Conservation (phyloP, 1,140 invertebrate species). For the Drosophila nannoptera region DNA sequence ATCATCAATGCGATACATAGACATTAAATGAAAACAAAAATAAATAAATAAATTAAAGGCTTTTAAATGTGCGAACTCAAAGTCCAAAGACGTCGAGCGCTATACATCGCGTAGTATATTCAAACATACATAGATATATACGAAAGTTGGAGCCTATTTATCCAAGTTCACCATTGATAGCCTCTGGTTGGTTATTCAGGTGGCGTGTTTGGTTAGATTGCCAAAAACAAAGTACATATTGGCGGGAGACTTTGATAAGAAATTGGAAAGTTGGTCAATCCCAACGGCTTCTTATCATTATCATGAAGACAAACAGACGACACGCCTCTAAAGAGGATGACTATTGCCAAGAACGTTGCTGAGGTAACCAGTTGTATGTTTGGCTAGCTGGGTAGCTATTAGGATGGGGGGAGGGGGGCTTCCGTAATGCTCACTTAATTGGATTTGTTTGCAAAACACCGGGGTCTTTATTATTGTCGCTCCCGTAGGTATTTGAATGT, state of each 20-base stretch:
- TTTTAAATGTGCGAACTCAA: conserved; percentile 41
- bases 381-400: conserved; percentile 19
- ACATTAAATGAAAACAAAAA: conserved; percentile 10
- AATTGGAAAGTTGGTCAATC: conserved; percentile 3
- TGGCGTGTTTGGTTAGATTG: conserved; percentile 66
- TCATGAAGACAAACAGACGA: conserved; percentile 26
- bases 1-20: conserved; percentile 30
- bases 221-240: conserved; percentile 26
- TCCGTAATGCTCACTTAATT: conserved; percentile 62
- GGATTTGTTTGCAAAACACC: conserved; percentile 57
- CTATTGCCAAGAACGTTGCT: neutral
- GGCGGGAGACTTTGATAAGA: conserved; percentile 50
- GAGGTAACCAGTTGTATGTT: conserved; percentile 17
- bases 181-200: conserved; percentile 43
- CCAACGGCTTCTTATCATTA: conserved; percentile 29
- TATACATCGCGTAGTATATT: conserved; percentile 36
- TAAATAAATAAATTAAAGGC: neutral
- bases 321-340: conserved; percentile 2
- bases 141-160: conserved; percentile 44
- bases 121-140: conserved; percentile 2
- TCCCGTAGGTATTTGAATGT: neutral
- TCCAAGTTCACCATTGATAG: conserved; percentile 38
- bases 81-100: conserved; percentile 26
- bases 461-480: conserved; percentile 22
- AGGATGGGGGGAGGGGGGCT: conserved; percentile 27